Evolutionary conservation across 2,113 vertebrate species (phyloP).

Genomic region (Dissostichus mawsoni): DNA sequence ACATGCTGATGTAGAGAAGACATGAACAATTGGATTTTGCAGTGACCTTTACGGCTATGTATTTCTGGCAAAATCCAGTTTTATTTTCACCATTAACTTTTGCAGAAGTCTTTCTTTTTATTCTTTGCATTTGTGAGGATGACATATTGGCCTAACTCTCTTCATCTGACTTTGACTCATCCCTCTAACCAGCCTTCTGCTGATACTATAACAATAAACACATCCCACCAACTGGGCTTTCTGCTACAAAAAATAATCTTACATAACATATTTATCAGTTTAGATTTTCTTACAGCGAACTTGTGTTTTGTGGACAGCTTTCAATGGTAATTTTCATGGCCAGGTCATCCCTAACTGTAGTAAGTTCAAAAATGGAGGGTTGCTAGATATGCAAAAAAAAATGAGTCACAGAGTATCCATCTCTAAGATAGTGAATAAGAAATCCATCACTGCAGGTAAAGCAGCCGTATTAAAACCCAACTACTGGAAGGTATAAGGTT

Average conservation of each 20-base stretch:
- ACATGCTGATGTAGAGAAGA: too few species aligned
- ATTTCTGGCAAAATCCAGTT: too few species aligned
- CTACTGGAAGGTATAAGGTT: conserved; percentile 19
- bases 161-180: too few species aligned
- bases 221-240: background rate
- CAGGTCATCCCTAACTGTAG: conserved; percentile 3
- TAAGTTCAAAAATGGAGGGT: conserved; percentile 18
- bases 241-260: background rate
- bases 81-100: too few species aligned
- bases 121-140: background rate
- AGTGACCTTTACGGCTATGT: too few species aligned
- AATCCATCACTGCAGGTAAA: conserved; percentile 39
- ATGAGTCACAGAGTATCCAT: conserved; percentile 46
- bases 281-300: background rate
- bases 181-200: background rate
- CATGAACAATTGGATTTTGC: too few species aligned
- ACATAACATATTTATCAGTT: background rate
- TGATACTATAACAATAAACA: background rate
- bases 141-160: background rate
- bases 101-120: background rate
- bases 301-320: conserved; percentile 26
- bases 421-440: conserved; percentile 40
- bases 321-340: conserved; percentile 46
- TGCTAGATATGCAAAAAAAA: conserved; percentile 32
- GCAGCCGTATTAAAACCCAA: conserved; percentile 12